Evolutionary conservation across 2,888 invertebrate species (phyloP).

Genomic region (Noctuana brunneofusca): DNA sequence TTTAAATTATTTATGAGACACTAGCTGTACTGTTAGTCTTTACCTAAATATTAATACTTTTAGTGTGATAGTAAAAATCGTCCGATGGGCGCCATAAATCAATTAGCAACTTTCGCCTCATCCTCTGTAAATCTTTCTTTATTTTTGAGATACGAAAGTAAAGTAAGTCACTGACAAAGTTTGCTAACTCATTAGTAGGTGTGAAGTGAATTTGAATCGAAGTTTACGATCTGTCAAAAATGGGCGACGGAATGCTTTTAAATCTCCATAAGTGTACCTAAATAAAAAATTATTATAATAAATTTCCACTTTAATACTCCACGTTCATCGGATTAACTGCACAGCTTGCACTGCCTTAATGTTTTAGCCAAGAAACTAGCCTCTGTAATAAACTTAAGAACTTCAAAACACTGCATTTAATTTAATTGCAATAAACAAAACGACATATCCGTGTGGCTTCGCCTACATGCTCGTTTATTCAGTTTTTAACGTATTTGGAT

Average conservation of each 20-base stretch:
- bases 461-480: constrained; percentile 20
- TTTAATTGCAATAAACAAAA: constrained; percentile 19
- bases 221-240: constrained; percentile 3
- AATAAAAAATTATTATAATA: neutral
- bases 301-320: no score
- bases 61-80: neutral
- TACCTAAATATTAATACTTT: no score
- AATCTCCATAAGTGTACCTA: neutral
- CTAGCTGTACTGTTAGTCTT: neutral
- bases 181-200: constrained; percentile 17
- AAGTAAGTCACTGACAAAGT: constrained; percentile 9
- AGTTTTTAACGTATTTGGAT: constrained; percentile 7
- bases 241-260: constrained; percentile 2
- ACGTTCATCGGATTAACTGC: no score
- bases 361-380: no score
- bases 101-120: constrained; percentile 11
- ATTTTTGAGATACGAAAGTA: neutral
- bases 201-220: constrained; percentile 5
- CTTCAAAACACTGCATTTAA: neutral
- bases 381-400: neutral
- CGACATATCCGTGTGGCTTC: constrained; percentile 4
- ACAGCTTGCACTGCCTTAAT: no score
- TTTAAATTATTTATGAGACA: constrained; percentile 8
- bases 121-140: neutral
- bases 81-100: neutral